Percentiles rank a stretch among this genome's conserved stretches.
Conservation (phyloP, 2,888 invertebrate species). For the Idaea biselata region DNA sequence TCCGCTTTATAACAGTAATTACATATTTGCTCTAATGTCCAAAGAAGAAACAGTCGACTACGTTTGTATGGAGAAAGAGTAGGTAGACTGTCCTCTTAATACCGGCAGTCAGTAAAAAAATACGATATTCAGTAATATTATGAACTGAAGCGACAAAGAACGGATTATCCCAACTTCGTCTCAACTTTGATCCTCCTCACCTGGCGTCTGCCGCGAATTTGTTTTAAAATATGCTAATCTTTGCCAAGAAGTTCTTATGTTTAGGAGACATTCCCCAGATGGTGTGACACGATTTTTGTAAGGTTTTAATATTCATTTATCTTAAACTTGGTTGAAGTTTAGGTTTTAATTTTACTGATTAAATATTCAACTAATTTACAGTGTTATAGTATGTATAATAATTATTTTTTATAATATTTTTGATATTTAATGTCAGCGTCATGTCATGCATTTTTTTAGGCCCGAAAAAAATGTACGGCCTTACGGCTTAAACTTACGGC, state of each 20-base stretch:
- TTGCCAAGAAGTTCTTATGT: background rate
- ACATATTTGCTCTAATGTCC: too few species aligned
- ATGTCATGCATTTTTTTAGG: too few species aligned
- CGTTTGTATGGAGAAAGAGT: too few species aligned
- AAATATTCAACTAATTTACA: background rate
- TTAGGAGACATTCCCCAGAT: background rate
- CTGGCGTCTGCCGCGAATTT: slow-evolving; percentile 36
- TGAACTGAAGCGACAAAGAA: background rate
- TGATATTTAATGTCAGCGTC: too few species aligned
- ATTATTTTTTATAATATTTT: too few species aligned
- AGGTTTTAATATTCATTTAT: slow-evolving; percentile 4
- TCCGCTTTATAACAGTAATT: too few species aligned
- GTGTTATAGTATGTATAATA: too few species aligned
- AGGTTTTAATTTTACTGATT: background rate
- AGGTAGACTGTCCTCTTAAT: too few species aligned
- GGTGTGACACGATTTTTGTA: background rate
- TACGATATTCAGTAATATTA: background rate
- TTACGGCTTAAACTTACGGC: too few species aligned
- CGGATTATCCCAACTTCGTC: background rate
- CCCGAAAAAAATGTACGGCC: too few species aligned
- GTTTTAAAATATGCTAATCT: slow-evolving; percentile 63
- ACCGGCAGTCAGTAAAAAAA: background rate
- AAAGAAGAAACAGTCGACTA: too few species aligned
- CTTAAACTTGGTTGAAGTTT: background rate
- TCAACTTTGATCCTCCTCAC: background rate